Evolutionary conservation across 2,888 invertebrate species (phyloP).

Genomic region (Yponomeuta plumbellus): DNA sequence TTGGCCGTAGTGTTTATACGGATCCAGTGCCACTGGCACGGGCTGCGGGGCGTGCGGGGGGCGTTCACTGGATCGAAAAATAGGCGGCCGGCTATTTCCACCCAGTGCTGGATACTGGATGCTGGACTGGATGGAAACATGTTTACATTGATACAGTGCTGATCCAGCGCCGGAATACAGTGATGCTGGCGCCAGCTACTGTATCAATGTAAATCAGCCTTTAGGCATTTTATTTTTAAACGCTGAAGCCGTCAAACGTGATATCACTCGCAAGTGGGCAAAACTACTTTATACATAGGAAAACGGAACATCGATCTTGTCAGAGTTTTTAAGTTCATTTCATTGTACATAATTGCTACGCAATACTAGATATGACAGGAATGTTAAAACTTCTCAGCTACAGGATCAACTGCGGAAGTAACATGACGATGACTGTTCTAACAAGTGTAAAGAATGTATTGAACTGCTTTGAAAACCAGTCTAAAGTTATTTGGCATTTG

Average conservation of each 20-base stretch:
- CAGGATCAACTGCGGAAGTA: background rate
- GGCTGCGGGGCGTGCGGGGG: too few relatives aligned
- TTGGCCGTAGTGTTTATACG: too few relatives aligned
- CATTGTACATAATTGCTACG: background rate
- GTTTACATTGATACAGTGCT: too few relatives aligned
- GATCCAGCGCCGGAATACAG: too few relatives aligned
- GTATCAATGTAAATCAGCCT: too few relatives aligned
- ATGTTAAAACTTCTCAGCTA: conserved; percentile 11
- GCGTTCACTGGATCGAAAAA: too few relatives aligned
- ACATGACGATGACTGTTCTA: background rate
- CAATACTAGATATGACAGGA: background rate
- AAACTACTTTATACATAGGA: background rate
- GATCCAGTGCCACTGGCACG: too few relatives aligned
- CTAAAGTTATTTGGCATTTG: background rate
- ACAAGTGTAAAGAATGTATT: background rate
- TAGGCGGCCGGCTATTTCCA: too few relatives aligned
- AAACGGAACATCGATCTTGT: background rate
- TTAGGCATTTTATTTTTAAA: too few relatives aligned
- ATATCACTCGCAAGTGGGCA: background rate
- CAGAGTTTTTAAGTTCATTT: background rate
- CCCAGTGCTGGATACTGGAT: too few relatives aligned
- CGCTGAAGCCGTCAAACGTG: background rate
- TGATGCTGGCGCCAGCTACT: too few relatives aligned
- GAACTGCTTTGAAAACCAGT: background rate
- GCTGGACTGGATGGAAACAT: too few relatives aligned